Conservation (phyloP, 2,797 vertebrate species). For the Eupleurogrammus muticus region DNA sequence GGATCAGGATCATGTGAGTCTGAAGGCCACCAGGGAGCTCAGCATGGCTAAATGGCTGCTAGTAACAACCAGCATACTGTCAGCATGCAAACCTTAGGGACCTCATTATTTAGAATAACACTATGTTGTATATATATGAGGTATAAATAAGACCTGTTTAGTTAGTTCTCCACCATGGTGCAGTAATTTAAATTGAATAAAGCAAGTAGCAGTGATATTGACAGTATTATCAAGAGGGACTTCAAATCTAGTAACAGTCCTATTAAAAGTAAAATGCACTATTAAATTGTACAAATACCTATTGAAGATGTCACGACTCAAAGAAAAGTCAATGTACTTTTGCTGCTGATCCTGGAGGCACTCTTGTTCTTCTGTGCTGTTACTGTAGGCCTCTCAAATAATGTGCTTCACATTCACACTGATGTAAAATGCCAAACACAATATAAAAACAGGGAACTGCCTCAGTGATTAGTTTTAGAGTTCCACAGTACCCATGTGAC, state of each 20-base stretch:
- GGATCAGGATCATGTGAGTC: constrained; percentile 18
- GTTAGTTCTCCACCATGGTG: constrained; percentile 22
- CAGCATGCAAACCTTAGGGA: constrained; percentile 73
- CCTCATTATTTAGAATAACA: constrained; percentile 76
- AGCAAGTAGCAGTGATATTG: constrained; percentile 8
- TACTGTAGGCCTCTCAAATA: constrained; percentile 29
- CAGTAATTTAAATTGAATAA: constrained; percentile 28
- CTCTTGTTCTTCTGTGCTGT: constrained; percentile 5
- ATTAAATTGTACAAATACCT: neutral
- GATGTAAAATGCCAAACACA: constrained; percentile 57
- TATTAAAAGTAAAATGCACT: neutral
- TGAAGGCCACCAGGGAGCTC: constrained; percentile 47
- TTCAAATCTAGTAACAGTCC: neutral
- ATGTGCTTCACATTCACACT: constrained; percentile 45
- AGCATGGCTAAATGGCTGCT: constrained; percentile 59
- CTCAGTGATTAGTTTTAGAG: constrained; percentile 19
- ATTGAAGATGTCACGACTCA: neutral
- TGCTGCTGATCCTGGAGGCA: constrained; percentile 17
- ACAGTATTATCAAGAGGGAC: neutral
- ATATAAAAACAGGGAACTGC: constrained; percentile 44
- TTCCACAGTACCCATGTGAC: constrained; percentile 18
- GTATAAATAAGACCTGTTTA: constrained; percentile 56
- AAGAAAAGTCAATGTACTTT: constrained; percentile 19
- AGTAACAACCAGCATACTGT: constrained; percentile 66
- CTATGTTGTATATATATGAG: constrained; percentile 55